phyloP scores from a whole-genome alignment of 2,113 vertebrate species.

The Neopipo cinnamomea region DNA sequence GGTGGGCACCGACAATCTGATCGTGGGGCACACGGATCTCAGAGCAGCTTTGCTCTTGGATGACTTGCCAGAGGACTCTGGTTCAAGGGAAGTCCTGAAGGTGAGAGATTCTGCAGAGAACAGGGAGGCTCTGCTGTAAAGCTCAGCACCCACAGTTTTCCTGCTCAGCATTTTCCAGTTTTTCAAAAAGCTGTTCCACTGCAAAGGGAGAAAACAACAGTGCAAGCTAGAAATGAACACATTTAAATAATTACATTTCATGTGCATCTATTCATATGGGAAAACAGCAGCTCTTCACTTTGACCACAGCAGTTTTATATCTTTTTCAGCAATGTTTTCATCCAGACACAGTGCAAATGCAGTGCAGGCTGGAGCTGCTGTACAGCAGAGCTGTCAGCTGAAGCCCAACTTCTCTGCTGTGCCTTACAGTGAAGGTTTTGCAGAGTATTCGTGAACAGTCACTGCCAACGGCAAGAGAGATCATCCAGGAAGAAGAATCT shows the following conservation, averaged over 20 bases:
- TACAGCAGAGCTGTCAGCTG: background rate
- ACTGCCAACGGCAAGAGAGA: background rate
- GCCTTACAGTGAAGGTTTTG: background rate
- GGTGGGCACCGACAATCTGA: background rate
- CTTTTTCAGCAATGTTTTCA: accelerated
- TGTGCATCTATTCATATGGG: accelerated
- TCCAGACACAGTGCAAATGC: accelerated
- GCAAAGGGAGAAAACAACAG: background rate
- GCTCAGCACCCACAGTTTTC: background rate
- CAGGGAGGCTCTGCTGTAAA: accelerated
- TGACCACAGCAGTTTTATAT: accelerated
- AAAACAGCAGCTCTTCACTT: background rate
- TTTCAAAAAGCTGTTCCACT: background rate
- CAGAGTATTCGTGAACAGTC: background rate
- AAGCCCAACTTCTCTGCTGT: accelerated
- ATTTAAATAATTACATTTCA: background rate
- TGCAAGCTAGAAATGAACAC: background rate
- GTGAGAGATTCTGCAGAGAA: background rate
- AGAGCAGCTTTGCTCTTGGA: background rate
- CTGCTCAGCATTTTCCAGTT: background rate
- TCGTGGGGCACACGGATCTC: background rate
- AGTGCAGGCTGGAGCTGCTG: accelerated
- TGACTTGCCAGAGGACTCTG: background rate
- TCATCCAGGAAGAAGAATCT: background rate
- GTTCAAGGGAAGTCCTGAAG: background rate